Base-by-base conservation (phyloP, 2,888 invertebrate species). In the Platypus cylindrus region DNA sequence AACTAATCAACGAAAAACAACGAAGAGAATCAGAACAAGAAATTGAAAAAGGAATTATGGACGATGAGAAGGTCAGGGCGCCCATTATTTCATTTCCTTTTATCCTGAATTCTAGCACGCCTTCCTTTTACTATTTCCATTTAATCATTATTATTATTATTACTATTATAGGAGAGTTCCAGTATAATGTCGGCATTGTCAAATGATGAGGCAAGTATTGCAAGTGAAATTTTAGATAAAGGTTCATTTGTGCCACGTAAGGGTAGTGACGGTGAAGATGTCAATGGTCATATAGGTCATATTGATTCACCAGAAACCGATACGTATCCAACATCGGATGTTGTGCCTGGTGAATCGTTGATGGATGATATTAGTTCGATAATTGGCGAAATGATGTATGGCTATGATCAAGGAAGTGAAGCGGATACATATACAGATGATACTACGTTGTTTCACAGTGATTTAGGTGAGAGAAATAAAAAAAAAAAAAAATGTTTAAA, bases 251-350 rank as follows among this genome's bases (percentile, higher is more conserved):
- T 58, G 36, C 60, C 62, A 3, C 48, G 58, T 17, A 60, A 63
- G 37, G 68, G 68, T 32, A 63, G 63, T 11, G 60, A 63, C 37
- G 63, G 61, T 12, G 63, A 64, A 45, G 63, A 64, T 44, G 38
- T 59, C 26, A 63, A 63, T 52, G 71, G 71, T 45, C 65, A 66
- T 33, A 78, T 85, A 32, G 75, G 75, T 8, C 85, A 86, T 52
- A 85, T 85, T 34, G 85, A 86, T 55, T 85, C 84, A 0, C 83
- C 85, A 0, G 85, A 85, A 63, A 83, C 82, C 4, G 84, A 86
- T 43, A 73, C 76, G 7, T 76, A 75, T 3, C 65, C 70, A 18
- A 72, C 72, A 46, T 77, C 75, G n/a, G 82, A 82, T 52, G 71
- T 75, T 15, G 66, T 79, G 46, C 80, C 78, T 39, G 82, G 82